phyloP scores from a whole-genome alignment of 2,888 invertebrate genomes.

The Morpho achilles region DNA sequence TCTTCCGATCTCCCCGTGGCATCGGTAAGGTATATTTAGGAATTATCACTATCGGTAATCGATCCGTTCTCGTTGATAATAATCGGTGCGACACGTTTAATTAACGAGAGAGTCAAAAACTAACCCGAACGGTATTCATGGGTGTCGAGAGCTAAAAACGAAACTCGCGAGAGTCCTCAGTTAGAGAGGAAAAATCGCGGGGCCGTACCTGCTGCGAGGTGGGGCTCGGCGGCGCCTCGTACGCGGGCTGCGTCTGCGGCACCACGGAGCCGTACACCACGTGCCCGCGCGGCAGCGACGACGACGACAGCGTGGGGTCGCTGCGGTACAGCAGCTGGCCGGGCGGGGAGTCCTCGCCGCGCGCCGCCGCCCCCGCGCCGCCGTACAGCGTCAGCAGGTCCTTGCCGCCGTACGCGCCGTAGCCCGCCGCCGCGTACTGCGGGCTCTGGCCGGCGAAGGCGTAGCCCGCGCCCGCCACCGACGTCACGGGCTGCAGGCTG shows the following conservation, averaged over 20 bases:
- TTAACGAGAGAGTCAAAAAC: no score
- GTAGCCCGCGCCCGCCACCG: conserved; percentile 61
- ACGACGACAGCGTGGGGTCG: conserved; percentile 84
- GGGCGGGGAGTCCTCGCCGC: conserved; percentile 75
- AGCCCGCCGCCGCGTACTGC: conserved; percentile 52
- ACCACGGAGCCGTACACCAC: conserved; percentile 69
- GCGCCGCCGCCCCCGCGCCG: conserved; percentile 49
- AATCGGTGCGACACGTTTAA: no score
- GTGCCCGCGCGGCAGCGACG: conserved; percentile 76
- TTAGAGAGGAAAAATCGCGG: no score
- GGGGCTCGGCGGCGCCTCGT: conserved; percentile 79
- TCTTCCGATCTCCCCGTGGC: no score
- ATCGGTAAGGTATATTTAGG: no score
- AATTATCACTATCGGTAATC: no score
- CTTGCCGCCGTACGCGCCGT: conserved; percentile 36
- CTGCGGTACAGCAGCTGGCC: conserved; percentile 80
- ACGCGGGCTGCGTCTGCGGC: conserved; percentile 65
- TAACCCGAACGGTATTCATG: no score
- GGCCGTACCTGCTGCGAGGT: conserved; percentile 73
- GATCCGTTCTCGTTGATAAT: no score
- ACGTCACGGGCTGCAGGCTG: conserved; percentile 81
- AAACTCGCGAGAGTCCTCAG: no score
- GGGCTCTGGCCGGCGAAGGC: conserved; percentile 56
- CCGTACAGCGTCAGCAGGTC: conserved; percentile 46
- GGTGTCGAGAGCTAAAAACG: no score